These are phyloP conservation scores for Athene cunicularia DNA, from an alignment of 2,113 vertebrate species.

Conservation along the genomic window DNA sequence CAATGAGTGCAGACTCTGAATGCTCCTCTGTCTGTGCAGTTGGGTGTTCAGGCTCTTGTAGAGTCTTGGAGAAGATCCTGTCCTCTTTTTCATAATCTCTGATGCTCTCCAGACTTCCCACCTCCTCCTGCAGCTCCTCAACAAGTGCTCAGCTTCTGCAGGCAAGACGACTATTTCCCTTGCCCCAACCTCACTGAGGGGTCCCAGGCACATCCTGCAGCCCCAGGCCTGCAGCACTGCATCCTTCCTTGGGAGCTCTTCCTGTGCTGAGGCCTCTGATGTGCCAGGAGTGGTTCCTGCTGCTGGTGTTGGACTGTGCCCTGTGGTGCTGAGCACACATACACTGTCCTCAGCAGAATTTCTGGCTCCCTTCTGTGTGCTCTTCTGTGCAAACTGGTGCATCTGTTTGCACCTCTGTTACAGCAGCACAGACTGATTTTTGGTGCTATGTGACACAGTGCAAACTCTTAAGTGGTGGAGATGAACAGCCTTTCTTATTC, in stretches of 20 bases:
- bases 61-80: not conserved
- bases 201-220: not conserved
- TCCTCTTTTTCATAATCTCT: not conserved
- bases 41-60: not conserved
- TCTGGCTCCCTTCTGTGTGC: not conserved
- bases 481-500: not conserved
- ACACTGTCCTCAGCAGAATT: not conserved
- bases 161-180: not conserved
- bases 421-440: not conserved
- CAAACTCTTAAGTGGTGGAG: not conserved
- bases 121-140: not conserved
- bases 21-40: not conserved
- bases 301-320: not conserved
- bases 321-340: not conserved
- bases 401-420: not conserved
- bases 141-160: not conserved
- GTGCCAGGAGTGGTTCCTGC: not conserved
- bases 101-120: not conserved
- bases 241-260: not conserved
- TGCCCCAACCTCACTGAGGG: rapidly evolving
- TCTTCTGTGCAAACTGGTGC: not conserved
- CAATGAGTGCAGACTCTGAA: not conserved
- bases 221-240: not conserved
- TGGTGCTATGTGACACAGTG: not conserved
- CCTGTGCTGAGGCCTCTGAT: not conserved